Conservation (phyloP, 2,888 invertebrate genomes). For the Nematopogon swammerdamellus region DNA sequence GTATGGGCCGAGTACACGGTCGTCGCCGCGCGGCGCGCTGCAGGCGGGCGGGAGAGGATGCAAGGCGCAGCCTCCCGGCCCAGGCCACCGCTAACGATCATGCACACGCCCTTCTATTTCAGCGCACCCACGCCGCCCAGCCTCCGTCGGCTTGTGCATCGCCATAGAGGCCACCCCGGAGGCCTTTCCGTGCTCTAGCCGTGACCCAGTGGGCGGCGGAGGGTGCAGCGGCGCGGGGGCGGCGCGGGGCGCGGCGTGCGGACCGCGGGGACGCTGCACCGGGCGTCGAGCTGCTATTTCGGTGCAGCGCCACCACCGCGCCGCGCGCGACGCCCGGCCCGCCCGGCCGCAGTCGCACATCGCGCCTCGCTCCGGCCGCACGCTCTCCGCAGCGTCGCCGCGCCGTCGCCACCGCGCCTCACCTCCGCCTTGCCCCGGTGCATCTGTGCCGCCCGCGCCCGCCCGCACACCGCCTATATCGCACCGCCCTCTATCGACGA, state of each 20-base stretch:
- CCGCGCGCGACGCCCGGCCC: not conserved
- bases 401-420: constrained; percentile 18
- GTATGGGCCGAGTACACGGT: too few species aligned
- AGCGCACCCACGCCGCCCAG: too few species aligned
- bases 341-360: constrained; percentile 35
- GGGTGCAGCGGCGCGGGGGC: constrained; percentile 1
- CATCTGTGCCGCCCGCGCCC: constrained; percentile 43
- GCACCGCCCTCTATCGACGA: not conserved
- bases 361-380: constrained; percentile 41
- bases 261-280: constrained; percentile 31
- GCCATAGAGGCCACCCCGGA: constrained; percentile 20
- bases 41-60: too few species aligned
- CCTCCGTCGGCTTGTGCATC: too few species aligned
- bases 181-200: constrained; percentile 30
- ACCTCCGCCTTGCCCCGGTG: not conserved
- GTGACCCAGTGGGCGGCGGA: constrained; percentile 34
- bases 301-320: constrained; percentile 31
- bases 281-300: constrained; percentile 51
- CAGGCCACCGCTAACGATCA: too few species aligned
- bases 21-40: too few species aligned
- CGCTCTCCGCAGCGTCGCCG: constrained; percentile 31
- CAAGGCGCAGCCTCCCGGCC: too few species aligned
- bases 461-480: too few species aligned
- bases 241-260: constrained; percentile 9
- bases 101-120: too few species aligned